Evolutionary conservation across 2,888 invertebrate genomes (phyloP).

Genomic region (Ormyrus labotus): DNA sequence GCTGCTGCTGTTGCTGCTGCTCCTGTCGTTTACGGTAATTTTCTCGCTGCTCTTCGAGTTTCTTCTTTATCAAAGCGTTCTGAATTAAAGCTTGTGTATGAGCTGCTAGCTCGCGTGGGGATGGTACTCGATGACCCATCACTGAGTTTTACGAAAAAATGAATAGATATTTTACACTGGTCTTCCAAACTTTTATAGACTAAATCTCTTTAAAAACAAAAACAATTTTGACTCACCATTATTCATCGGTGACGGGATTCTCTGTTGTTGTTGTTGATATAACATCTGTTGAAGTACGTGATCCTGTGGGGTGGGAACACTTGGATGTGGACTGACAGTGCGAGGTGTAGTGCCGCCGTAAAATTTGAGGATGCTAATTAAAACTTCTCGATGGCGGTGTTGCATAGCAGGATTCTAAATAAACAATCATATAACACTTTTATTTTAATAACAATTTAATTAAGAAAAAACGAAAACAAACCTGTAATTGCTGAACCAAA

Average conservation of each 20-base stretch:
- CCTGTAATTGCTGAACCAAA: conserved; percentile 85
- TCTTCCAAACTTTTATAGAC: neutral
- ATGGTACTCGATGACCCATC: conserved; percentile 83
- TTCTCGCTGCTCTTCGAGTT: conserved; percentile 91
- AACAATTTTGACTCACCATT: conserved; percentile 65
- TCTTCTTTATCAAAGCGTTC: conserved; percentile 90
- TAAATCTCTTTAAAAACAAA: neutral
- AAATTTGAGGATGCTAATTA: conserved; percentile 82
- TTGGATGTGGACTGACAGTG: conserved; percentile 74
- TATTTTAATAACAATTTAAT: neutral
- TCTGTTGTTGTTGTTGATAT: conserved; percentile 74
- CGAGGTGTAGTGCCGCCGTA: conserved; percentile 74
- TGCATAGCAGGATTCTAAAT: conserved; percentile 83
- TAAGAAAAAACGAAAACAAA: conserved; percentile 54
- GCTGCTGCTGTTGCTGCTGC: conserved; percentile 71
- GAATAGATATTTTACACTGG: neutral
- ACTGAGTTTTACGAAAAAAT: conserved; percentile 73
- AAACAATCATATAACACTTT: conserved; percentile 21
- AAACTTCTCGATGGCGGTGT: conserved; percentile 84
- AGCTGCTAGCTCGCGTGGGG: conserved; percentile 89
- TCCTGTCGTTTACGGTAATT: conserved; percentile 90
- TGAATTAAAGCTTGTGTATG: conserved; percentile 93
- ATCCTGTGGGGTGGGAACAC: conserved; percentile 73
- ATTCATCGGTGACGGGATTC: conserved; percentile 76
- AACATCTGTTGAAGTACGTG: conserved; percentile 76